Evolutionary conservation across 1,140 invertebrate genomes (phyloP).

Genomic region (Catajapyx aquilonaris): DNA sequence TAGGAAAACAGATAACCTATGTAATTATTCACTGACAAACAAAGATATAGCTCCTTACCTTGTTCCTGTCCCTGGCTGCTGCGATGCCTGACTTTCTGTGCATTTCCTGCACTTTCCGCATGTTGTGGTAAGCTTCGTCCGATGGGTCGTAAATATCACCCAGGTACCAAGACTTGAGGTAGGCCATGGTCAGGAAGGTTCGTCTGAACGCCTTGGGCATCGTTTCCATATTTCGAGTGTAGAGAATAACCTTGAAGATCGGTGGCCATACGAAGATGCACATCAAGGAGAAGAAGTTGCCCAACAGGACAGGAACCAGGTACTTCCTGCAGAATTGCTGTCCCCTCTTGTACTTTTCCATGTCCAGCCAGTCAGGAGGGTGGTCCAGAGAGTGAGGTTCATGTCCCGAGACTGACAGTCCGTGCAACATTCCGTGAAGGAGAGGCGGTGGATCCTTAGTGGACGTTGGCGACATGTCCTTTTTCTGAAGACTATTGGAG

Average conservation of each 20-base stretch:
- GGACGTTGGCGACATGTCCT: too few relatives aligned
- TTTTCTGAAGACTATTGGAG: too few relatives aligned
- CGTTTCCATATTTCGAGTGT: too few relatives aligned
- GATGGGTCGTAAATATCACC: conserved; percentile 16
- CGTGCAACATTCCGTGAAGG: too few relatives aligned
- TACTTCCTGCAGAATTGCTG: conserved; percentile 9
- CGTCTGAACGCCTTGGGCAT: conserved; percentile 13
- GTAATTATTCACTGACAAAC: neutral
- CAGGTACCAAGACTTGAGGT: conserved; percentile 21
- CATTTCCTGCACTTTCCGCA: conserved; percentile 17
- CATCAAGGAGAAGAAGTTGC: conserved; percentile 9
- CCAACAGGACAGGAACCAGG: too few relatives aligned
- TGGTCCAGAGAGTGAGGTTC: neutral
- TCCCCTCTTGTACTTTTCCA: conserved; percentile 8
- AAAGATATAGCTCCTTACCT: conserved; percentile 10
- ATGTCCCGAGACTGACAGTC: neutral
- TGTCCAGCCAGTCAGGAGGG: conserved; percentile 11
- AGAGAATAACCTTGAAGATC: too few relatives aligned
- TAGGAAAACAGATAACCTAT: too few relatives aligned
- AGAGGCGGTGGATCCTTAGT: too few relatives aligned
- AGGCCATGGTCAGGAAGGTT: conserved; percentile 19
- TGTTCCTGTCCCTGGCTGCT: conserved; percentile 19
- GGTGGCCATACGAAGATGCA: too few relatives aligned
- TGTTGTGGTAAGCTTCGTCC: conserved; percentile 13
- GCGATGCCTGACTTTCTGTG: too few relatives aligned